Conservation (phyloP, 2,113 vertebrate genomes). For the Equus quagga region DNA sequence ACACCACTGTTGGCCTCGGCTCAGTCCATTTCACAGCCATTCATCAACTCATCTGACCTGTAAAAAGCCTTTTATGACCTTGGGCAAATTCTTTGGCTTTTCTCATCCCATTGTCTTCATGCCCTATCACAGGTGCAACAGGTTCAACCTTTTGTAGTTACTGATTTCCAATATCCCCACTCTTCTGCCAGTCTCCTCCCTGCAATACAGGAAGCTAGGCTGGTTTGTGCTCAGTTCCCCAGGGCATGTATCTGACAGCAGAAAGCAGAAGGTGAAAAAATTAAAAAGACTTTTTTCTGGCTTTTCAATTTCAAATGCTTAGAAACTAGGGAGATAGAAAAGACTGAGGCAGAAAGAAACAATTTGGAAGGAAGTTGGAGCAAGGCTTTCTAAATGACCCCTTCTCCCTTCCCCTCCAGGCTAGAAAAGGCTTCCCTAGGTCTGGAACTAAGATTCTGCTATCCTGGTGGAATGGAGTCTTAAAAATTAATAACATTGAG, state of each 20-base stretch:
- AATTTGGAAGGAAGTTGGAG: slow-evolving; percentile 12
- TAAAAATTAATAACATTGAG: background rate
- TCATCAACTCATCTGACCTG: background rate
- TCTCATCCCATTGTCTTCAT: background rate
- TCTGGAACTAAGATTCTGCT: background rate
- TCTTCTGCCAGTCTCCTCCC: background rate
- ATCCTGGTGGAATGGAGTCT: background rate
- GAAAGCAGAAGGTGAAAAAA: background rate
- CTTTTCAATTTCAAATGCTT: slow-evolving; percentile 31
- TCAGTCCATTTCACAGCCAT: background rate
- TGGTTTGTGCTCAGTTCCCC: background rate
- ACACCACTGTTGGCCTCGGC: background rate
- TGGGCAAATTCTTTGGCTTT: background rate
- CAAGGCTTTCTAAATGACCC: background rate
- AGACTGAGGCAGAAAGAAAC: background rate
- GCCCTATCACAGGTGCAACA: background rate
- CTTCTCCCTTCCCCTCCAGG: background rate
- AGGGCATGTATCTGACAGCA: background rate
- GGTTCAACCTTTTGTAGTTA: background rate
- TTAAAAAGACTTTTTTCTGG: background rate
- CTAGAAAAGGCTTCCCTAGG: background rate
- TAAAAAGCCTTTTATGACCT: background rate
- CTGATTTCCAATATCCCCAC: background rate
- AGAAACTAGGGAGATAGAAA: background rate
- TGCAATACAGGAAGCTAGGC: background rate